These are phyloP conservation scores for Aricia agestis DNA, from an alignment of 1,140 invertebrate genomes.

Conservation along the genomic window DNA sequence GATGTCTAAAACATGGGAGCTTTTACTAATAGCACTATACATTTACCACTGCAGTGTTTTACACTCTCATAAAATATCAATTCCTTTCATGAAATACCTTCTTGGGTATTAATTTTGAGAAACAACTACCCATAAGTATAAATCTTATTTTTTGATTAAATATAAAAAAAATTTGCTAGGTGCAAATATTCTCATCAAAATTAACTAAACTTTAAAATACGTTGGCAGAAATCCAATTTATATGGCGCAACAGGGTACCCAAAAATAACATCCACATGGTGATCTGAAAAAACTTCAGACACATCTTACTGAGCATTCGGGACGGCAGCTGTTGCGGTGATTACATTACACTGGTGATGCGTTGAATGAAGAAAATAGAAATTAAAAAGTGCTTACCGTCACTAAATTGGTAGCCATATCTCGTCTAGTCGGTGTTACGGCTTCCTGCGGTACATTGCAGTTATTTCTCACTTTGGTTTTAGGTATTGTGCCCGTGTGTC, in stretches of 20 bases:
- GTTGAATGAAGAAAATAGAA: background rate
- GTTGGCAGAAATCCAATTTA: slow-evolving; percentile 58
- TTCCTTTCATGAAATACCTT: slow-evolving; percentile 50
- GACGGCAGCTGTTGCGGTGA: slow-evolving; percentile 10
- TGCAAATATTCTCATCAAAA: slow-evolving; percentile 23
- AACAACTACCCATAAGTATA: slow-evolving; percentile 63
- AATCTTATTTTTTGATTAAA: background rate
- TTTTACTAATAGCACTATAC: slow-evolving; percentile 32
- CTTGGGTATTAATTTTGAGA: slow-evolving; percentile 61
- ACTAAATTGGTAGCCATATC: slow-evolving; percentile 72
- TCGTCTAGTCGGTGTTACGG: slow-evolving; percentile 72
- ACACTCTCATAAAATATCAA: background rate
- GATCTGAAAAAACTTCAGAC: slow-evolving; percentile 53
- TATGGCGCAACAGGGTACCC: slow-evolving; percentile 47
- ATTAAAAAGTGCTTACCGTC: slow-evolving; percentile 46
- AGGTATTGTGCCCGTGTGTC: slow-evolving; percentile 71
- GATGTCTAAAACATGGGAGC: slow-evolving; percentile 61
- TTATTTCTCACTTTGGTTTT: slow-evolving; percentile 72
- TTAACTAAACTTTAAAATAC: slow-evolving; percentile 36
- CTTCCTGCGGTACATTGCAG: slow-evolving; percentile 74
- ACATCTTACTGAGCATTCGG: slow-evolving; percentile 26
- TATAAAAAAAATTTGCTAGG: slow-evolving; percentile 10
- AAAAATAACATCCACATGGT: slow-evolving; percentile 57
- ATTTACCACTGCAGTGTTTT: slow-evolving; percentile 14
- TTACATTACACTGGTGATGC: background rate